phyloP scores from a whole-genome alignment of 1,140 invertebrate species.

The Cepaea nemoralis region DNA sequence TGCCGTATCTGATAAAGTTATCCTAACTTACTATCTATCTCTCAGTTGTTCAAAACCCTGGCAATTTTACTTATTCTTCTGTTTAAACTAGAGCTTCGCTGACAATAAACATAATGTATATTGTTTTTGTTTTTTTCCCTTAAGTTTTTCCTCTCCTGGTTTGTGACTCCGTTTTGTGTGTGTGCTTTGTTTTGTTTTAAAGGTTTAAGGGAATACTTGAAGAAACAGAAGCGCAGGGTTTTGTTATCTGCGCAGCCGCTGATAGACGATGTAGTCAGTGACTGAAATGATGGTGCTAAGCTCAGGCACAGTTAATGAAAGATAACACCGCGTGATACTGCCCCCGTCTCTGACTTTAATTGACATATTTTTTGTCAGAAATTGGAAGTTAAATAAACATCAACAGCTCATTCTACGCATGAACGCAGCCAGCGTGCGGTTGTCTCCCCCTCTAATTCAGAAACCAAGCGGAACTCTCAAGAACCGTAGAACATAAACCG shows the following conservation, averaged over 20 bases:
- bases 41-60: neutral
- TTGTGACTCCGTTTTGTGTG: neutral
- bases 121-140: neutral
- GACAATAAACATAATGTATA: neutral
- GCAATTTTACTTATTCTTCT: neutral
- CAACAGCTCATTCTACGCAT: neutral
- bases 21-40: neutral
- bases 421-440: neutral
- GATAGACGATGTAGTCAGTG: neutral
- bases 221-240: neutral
- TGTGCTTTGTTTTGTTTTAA: neutral
- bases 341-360: neutral
- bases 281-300: neutral
- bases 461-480: slow-evolving; percentile 11
- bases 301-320: neutral
- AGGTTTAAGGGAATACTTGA: neutral
- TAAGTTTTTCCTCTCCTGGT: neutral
- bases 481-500: neutral
- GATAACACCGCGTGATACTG: neutral
- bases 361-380: neutral
- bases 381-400: slow-evolving; percentile 4
- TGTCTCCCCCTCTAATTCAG: slow-evolving; percentile 2
- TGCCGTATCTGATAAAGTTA: neutral
- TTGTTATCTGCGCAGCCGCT: neutral
- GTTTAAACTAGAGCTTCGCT: neutral